Base-by-base conservation (phyloP, 2,113 vertebrate species). In the Physeter macrocephalus region DNA sequence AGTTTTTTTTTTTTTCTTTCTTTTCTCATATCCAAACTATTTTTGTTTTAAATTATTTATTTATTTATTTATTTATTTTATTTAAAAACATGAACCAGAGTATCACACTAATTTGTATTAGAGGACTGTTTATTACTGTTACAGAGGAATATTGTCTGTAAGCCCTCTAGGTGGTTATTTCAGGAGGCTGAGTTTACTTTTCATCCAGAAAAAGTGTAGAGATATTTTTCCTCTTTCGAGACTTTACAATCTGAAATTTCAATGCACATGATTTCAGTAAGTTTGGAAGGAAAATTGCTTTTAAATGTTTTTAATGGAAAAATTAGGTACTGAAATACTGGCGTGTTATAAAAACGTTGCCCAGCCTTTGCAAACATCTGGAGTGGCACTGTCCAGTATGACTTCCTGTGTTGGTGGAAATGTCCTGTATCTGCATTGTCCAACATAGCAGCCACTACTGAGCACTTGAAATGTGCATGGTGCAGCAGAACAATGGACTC, bases 181-280 rank as follows among this genome's bases (percentile, higher is more conserved):
- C 17, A 91, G 46, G 41, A 57, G 74, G 21, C 7, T 62, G 41
- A 93, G 29, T 84, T 90, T 41, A 80, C 29, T 91, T 34, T 83
- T 71, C 75, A 84, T 59, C 49, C 67, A 52, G n/a, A 61, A 89
- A 90, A 80, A 89, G 11, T 69, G 74, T 72, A n/a, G 59, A 46
- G 34, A 59, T 36, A 15, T 41, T 59, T 66, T 57, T 23, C 34
- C 27, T 90, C 25, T 59, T 72, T 90, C 10, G n/a, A 93, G 46
- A 90, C 34, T 80, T 88, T 71, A 43, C 20, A 57, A 12, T 88
- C 62, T 87, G 41, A 95, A 94, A 92, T 62, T 87, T 90, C 75
- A 95, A 80, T 80, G 61, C 64, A 78, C 12, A 9, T 41, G 66
- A 92, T 95, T 96, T 95, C n/a, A 57, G 13, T 82, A 93, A 93